Base-by-base conservation (phyloP, 35 echinoderm and acorn worm species). In the Heliocidaris tuberculata region DNA sequence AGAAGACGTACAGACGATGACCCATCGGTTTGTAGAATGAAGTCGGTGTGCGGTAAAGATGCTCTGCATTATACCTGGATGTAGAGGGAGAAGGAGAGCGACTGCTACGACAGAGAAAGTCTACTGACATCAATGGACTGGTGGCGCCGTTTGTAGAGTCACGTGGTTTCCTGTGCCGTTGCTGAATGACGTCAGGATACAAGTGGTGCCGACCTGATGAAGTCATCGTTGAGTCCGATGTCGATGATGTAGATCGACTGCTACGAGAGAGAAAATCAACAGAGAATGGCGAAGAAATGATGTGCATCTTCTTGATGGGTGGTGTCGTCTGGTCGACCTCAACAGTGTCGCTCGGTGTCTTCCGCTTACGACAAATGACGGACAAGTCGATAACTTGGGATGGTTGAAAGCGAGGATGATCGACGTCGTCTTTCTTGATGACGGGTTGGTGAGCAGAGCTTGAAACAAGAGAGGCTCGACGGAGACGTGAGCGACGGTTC, bases 51-150 rank as follows among this genome's bases (percentile, higher is more conserved):
- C n/a, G n/a, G n/a, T n/a, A n/a, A n/a, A n/a, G n/a, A n/a, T n/a
- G n/a, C n/a, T n/a, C n/a, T n/a, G n/a, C 86, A 27, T 21, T 13
- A 32, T 86, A 86, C 31, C 27, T 27, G 27, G 85, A 86, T 86
- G 85, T 27, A 88, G 47, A 88, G 31, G 86, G 86, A 88, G 86
- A 88, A 88, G 86, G 31, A 32, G 86, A 48, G 31, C 86, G 86
- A 17, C 86, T 88, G 86, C 86, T 88, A 35, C 86, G 86, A 35
- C n/a, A 88, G 86, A 88, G 86, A 88, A 88, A 88, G 31, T 88
- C 86, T 88, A 88, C 86, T 35, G 86, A 88, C 86, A 88, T 88
- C 86, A 88, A 0, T 32, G 86, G 86, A 88, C 47, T 88, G 86
- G 86, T 88, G 86, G 86, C 31, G 86, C 31, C 86, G 7, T 88